phyloP scores from a whole-genome alignment of 2,797 vertebrate species.

The Chaunax sp. region DNA sequence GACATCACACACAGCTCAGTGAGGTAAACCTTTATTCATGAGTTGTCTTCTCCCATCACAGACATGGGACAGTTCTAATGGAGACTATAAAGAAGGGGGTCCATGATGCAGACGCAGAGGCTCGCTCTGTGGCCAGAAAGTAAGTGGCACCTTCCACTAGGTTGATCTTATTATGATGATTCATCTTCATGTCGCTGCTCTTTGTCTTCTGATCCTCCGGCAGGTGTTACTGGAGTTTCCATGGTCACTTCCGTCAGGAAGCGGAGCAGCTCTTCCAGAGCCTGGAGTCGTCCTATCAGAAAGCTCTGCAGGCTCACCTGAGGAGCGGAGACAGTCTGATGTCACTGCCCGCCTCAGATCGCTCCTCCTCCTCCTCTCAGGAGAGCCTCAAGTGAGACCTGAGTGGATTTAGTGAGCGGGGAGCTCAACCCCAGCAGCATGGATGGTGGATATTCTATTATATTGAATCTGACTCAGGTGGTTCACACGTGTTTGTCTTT shows the following conservation, averaged over 20 bases:
- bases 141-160: slow-evolving; percentile 71
- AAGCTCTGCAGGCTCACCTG: slow-evolving; percentile 92
- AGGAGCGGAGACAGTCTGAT: slow-evolving; percentile 91
- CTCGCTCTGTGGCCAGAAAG: slow-evolving; percentile 94
- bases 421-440: no score
- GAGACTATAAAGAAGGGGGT: slow-evolving; percentile 98
- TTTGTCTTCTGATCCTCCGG: no score
- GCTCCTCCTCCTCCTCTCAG: slow-evolving; percentile 96
- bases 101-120: slow-evolving; percentile 95
- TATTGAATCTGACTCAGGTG: no score
- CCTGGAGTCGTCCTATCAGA: slow-evolving; percentile 95
- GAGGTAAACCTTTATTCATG: no score
- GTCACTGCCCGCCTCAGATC: slow-evolving; percentile 93
- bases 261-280: slow-evolving; percentile 93
- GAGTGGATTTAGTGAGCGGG: no score
- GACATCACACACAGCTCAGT: no score
- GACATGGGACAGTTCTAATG: slow-evolving; percentile 89
- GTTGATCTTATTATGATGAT: no score
- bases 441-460: no score
- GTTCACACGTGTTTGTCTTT: not conserved
- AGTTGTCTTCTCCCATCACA: slow-evolving; percentile 71
- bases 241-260: slow-evolving; percentile 92
- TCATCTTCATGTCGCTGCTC: no score
- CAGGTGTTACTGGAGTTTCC: slow-evolving; percentile 96
- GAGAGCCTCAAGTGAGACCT: slow-evolving; percentile 94